Percentiles rank a stretch among this genome's conserved stretches.
Evolutionary conservation across 2,888 invertebrate species (phyloP).

Genomic region (Acleris laterana): DNA sequence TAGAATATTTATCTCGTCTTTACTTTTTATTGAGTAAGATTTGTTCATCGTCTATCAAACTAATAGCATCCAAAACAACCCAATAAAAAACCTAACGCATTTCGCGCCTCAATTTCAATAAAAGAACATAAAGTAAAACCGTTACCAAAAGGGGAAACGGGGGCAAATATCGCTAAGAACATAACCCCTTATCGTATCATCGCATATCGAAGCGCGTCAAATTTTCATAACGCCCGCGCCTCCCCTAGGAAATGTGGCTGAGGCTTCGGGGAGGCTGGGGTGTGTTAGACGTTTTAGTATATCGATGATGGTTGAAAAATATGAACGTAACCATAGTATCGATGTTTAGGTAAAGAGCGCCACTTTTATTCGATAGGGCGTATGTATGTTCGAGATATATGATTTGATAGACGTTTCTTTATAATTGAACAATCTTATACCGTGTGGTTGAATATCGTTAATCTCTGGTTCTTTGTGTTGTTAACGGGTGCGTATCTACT

Average conservation of each 20-base stretch:
- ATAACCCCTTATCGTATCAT: slow-evolving; percentile 69
- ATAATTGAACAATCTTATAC: too few species aligned
- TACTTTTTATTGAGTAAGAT: too few species aligned
- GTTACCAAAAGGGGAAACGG: slow-evolving; percentile 46
- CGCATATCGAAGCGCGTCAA: slow-evolving; percentile 73
- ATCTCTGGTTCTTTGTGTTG: too few species aligned
- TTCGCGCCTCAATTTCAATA: slow-evolving; percentile 36
- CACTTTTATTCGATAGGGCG: background rate
- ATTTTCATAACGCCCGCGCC: slow-evolving; percentile 70
- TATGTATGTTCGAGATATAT: too few species aligned
- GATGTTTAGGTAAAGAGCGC: slow-evolving; percentile 9
- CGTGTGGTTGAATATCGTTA: too few species aligned
- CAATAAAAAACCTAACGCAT: slow-evolving; percentile 21
- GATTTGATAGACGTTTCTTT: too few species aligned
- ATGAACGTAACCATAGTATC: slow-evolving; percentile 47
- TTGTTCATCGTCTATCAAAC: slow-evolving; percentile 14
- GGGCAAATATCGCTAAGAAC: slow-evolving; percentile 51
- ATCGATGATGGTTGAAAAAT: slow-evolving; percentile 68
- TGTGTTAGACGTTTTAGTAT: slow-evolving; percentile 55
- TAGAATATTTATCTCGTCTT: too few species aligned
- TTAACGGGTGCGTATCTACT: too few species aligned
- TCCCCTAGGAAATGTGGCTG: slow-evolving; percentile 68
- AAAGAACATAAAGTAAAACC: slow-evolving; percentile 28
- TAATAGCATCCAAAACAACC: slow-evolving; percentile 6
- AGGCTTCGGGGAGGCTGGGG: slow-evolving; percentile 30